Evolutionary conservation across 2,888 invertebrate species (phyloP), one percentile per base, ranked within the genome.

Genomic region (Lasioglossum marginatum): DNA sequence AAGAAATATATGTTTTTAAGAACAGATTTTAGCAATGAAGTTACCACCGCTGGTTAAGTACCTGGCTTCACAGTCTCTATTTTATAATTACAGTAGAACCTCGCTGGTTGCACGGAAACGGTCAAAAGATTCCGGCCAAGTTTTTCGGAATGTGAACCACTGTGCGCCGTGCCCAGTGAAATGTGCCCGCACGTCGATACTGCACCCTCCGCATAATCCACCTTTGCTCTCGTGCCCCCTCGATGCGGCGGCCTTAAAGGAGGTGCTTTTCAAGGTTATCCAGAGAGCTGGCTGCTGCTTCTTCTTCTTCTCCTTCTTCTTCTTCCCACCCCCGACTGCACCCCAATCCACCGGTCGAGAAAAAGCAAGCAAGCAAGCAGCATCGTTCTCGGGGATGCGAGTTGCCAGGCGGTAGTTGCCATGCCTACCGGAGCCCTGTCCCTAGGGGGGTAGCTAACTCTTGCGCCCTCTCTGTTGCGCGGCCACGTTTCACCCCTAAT

Each of bases 221-320:
- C 71, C 80, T 79, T 79, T 78, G 74, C 80, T 71, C 75, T 77
- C 77, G 74, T 83, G 27, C 78, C 77, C 82, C 80, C 83, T 79
- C 86, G 60, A 82, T 68, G 71, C 83, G 79, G 63, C 81, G 85
- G 84, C 86, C 82, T 86, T 86, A 88, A 90, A 83, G 88, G 83
- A 90, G 88, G 87, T 78, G 87, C 86, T 89, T 91, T 91, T 91
- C 91, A 91, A 91, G 91, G 91, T 91, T 91, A 91, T 91, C 90
- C 86, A 79, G 83, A 63, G 66, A 52, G 52, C 82, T 90, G 81
- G 82, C 81, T 88, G 77, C 71, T 88, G 77, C 71, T 88, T 79
- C 71, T 88, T 79, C 71, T 68, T 70, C 37, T 88, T 79, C 71
- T 88, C 77, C 71, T 88, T 79, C 71, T 68, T 70, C 37, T 66